Evolutionary conservation across 2,888 invertebrate genomes (phyloP).

Genomic region (Caenorhabditis virilis): DNA sequence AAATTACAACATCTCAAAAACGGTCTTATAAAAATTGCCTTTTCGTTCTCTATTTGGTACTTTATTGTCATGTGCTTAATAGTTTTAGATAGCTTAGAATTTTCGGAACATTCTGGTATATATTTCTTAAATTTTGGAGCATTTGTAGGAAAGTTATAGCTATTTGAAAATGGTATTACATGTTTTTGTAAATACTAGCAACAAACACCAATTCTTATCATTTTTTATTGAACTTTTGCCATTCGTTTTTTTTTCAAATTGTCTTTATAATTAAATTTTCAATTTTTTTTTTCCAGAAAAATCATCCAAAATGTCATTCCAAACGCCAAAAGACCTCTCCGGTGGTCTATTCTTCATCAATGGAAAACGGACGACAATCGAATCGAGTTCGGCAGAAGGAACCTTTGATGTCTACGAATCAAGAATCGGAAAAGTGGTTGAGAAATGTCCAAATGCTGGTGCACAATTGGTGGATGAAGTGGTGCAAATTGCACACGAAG

Average conservation of each 20-base stretch:
- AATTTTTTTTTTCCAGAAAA: background rate
- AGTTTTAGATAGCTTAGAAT: too few species aligned
- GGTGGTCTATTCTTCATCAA: conserved; percentile 49
- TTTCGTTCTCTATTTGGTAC: too few species aligned
- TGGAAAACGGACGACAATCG: conserved; percentile 39
- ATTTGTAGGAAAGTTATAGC: too few species aligned
- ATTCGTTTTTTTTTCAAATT: background rate
- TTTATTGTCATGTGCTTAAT: too few species aligned
- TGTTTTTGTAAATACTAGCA: too few species aligned
- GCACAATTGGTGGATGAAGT: conserved; percentile 35
- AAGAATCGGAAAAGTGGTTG: conserved; percentile 48
- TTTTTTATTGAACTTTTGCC: background rate
- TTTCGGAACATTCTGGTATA: too few species aligned
- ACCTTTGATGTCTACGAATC: conserved; percentile 60
- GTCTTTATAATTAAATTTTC: background rate
- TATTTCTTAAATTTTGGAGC: too few species aligned
- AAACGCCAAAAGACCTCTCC: background rate
- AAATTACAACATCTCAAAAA: too few species aligned
- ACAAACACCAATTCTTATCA: too few species aligned
- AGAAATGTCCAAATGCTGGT: conserved; percentile 36
- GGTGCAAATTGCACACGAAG: conserved; percentile 22
- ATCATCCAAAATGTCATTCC: background rate
- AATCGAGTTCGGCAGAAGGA: conserved; percentile 24
- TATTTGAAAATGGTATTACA: too few species aligned
- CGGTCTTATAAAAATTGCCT: too few species aligned